Percentiles rank a stretch among this genome's conserved stretches.
Evolutionary conservation across 2,888 invertebrate genomes (phyloP).

Genomic region (Drosophila quinaria): DNA sequence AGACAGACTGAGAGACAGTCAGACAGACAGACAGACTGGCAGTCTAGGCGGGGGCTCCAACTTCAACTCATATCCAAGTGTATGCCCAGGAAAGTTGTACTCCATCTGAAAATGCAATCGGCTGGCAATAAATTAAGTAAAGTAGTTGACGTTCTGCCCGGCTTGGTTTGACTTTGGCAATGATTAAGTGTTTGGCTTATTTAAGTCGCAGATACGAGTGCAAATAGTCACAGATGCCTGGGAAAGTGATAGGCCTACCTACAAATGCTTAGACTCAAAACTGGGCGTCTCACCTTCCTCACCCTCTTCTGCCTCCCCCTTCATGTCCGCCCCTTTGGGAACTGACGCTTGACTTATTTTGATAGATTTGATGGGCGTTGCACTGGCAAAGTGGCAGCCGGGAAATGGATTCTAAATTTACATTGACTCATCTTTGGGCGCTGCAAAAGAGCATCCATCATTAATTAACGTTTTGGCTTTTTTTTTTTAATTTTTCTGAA

Average conservation of each 20-base stretch:
- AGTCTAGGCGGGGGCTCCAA: slow-evolving; percentile 23
- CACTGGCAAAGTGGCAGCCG: slow-evolving; percentile 1
- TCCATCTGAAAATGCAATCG: slow-evolving; percentile 64
- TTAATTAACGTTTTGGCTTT: slow-evolving; percentile 49
- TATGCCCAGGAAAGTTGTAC: slow-evolving; percentile 9
- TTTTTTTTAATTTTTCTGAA: slow-evolving; percentile 5
- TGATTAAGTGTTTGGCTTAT: slow-evolving; percentile 69
- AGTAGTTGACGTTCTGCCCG: slow-evolving; percentile 71
- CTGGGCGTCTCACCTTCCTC: slow-evolving; percentile 44
- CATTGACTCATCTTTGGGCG: slow-evolving; percentile 18
- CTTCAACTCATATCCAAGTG: slow-evolving; percentile 40
- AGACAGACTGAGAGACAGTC: slow-evolving; percentile 13
- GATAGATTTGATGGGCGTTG: slow-evolving; percentile 78
- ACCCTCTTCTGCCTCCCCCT: background rate
- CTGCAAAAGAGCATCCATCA: slow-evolving; percentile 41
- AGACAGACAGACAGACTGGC: slow-evolving; percentile 13
- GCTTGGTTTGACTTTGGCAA: slow-evolving; percentile 70
- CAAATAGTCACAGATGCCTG: slow-evolving; percentile 34
- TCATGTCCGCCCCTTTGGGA: slow-evolving; percentile 16
- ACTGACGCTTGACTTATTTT: slow-evolving; percentile 80
- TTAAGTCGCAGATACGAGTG: slow-evolving; percentile 40
- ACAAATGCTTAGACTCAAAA: background rate
- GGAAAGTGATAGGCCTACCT: slow-evolving; percentile 46
- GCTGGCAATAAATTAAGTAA: slow-evolving; percentile 79
- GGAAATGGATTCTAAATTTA: slow-evolving; percentile 57